phyloP scores from a whole-genome alignment of 2,113 vertebrate species.

The Pollachius pollachius region DNA sequence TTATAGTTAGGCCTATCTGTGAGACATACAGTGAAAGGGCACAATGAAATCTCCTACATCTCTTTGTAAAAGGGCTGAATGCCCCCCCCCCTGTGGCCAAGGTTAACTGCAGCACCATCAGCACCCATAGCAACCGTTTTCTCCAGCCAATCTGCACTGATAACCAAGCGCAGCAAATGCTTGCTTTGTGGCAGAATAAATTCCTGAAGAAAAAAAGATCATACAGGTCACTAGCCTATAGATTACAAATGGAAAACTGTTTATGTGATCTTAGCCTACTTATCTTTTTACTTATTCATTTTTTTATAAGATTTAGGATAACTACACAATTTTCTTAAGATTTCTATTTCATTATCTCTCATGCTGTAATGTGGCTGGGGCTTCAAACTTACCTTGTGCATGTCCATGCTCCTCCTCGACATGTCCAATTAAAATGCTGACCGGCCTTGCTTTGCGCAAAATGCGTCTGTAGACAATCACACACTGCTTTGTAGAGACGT shows the following conservation, averaged over 20 bases:
- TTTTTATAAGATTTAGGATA: no score
- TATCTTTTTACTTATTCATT: no score
- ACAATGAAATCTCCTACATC: slow-evolving; percentile 23
- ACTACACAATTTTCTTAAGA: no score
- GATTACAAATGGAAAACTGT: no score
- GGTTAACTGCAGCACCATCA: slow-evolving; percentile 10
- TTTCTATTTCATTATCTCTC: background rate
- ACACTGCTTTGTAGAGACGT: slow-evolving; percentile 15
- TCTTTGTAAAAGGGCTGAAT: slow-evolving; percentile 16
- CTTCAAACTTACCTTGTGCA: slow-evolving; percentile 3
- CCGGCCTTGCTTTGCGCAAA: slow-evolving; percentile 1
- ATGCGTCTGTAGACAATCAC: slow-evolving; percentile 4
- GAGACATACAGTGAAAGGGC: slow-evolving; percentile 31
- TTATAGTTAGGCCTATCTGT: slow-evolving; percentile 6
- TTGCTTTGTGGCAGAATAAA: no score
- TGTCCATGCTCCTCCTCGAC: slow-evolving; percentile 10
- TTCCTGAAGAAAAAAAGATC: no score
- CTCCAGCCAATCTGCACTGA: no score
- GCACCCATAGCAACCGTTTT: background rate
- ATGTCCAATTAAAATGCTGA: slow-evolving; percentile 11
- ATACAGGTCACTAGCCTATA: no score
- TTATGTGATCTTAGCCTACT: no score
- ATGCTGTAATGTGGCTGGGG: no score
- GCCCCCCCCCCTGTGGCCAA: slow-evolving; percentile 20
- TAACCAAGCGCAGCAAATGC: no score